Evolutionary conservation across 2,888 invertebrate genomes (phyloP), one percentile per base, ranked within the genome.

Genomic region (Lapara coniferarum): DNA sequence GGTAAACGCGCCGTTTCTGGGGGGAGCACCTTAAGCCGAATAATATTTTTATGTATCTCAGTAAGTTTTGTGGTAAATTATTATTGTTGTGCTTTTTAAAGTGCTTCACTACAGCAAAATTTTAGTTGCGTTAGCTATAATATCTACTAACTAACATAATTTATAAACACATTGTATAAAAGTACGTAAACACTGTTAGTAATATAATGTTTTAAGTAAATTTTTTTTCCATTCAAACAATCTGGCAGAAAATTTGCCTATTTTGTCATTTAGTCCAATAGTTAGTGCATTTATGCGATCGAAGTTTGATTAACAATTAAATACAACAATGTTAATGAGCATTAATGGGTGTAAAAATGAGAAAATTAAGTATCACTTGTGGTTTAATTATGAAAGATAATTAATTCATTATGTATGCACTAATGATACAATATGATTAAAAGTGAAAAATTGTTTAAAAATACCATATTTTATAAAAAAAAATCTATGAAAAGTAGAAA

Each of bases 171-270:
- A 37, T 66, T 71, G 25, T 58, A 67, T 13, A 69, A 69, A 72
- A 71, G 71, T 72, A 73, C 56, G 66, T 71, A 70, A 67, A 70
- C 66, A 58, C 30, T 59, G 52, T 70, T 73, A 72, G 66, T 70
- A 58, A 49, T 56, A 16, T 59, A n/a, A 13, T 14, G 66, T 49
- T 49, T 49, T n/a, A 49, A 30, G n/a, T 46, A 2, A 46, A 63
- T 59, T 51, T 25, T 46, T 52, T 3, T 0, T 66, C 10, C 10
- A 53, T 7, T 66, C n/a, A 5, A 53, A 55, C 44, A 19, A 66
- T 46, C 16, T 69, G 30, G 51, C 46, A 66, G 56, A 69, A 66
- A 57, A 66, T 30, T 46, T 10, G 30, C 16, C 30, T 56, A 49
- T 66, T 46, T 52, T 8, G 51, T 14, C n/a, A 66, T 16, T 59